Conservation (phyloP, 2,797 vertebrate species). For the Luscinia megarhynchos region DNA sequence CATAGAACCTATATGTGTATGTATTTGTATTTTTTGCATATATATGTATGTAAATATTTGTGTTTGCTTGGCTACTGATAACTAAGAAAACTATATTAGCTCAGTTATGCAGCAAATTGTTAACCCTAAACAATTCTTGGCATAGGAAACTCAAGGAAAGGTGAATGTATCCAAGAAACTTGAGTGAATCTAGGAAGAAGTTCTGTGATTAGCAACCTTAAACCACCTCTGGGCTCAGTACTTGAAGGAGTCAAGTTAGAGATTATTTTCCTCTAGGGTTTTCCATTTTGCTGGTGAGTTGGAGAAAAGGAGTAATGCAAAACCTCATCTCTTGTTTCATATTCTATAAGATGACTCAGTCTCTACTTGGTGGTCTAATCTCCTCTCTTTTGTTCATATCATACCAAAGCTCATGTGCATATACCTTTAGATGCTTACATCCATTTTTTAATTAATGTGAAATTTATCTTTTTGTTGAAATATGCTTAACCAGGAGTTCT, state of each 20-base stretch:
- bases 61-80: not conserved
- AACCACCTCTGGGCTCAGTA: not conserved
- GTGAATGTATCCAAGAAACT: not conserved
- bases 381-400: not conserved
- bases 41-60: not conserved
- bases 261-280: not conserved
- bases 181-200: not conserved
- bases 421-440: not conserved
- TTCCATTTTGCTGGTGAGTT: not conserved
- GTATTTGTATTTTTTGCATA: not conserved
- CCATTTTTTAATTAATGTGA: not conserved
- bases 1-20: not conserved
- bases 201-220: not conserved
- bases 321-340: not conserved
- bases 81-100: not conserved
- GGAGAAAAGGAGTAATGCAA: not conserved
- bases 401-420: fast-evolving
- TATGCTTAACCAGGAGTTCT: not conserved
- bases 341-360: not conserved
- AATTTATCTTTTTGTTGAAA: not conserved
- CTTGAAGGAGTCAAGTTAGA: not conserved
- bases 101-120: not conserved
- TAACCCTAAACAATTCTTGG: not conserved
- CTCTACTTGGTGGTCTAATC: not conserved
- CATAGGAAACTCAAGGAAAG: not conserved